These are phyloP conservation scores for Idaea aversata DNA, from an alignment of 2,888 invertebrate species.

Conservation along the genomic window DNA sequence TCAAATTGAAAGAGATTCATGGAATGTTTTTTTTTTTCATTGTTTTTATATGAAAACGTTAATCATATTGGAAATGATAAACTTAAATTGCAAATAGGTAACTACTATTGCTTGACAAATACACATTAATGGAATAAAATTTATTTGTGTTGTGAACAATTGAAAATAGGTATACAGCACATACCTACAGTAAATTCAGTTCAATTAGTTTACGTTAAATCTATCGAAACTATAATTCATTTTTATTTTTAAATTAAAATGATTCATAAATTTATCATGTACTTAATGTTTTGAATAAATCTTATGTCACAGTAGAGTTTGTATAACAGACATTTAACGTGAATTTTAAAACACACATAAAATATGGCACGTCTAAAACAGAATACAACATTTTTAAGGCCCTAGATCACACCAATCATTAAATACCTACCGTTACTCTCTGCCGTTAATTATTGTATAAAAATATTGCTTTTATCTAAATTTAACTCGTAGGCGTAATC, in stretches of 20 bases:
- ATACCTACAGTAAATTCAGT: not conserved
- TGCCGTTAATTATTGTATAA: no score
- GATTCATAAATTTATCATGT: no score
- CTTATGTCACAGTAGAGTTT: not conserved
- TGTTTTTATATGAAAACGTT: not conserved
- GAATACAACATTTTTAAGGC: constrained; percentile 16
- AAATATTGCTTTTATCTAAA: no score
- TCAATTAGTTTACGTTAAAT: not conserved
- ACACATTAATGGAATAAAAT: not conserved
- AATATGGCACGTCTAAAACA: constrained; percentile 20
- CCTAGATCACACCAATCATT: no score
- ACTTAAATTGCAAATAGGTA: not conserved
- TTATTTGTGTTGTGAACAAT: not conserved
- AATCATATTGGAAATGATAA: not conserved
- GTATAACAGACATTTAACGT: constrained; percentile 14
- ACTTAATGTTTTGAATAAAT: not conserved
- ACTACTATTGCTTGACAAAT: not conserved
- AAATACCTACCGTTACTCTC: no score
- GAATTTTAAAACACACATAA: constrained; percentile 12
- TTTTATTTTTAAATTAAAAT: no score
- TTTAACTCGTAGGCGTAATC: no score
- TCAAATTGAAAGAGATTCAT: not conserved
- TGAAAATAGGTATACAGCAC: not conserved
- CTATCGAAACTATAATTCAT: no score
- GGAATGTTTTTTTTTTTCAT: not conserved